phyloP scores from a whole-genome alignment of 2,888 invertebrate genomes.

The Ormyrus labotus region DNA sequence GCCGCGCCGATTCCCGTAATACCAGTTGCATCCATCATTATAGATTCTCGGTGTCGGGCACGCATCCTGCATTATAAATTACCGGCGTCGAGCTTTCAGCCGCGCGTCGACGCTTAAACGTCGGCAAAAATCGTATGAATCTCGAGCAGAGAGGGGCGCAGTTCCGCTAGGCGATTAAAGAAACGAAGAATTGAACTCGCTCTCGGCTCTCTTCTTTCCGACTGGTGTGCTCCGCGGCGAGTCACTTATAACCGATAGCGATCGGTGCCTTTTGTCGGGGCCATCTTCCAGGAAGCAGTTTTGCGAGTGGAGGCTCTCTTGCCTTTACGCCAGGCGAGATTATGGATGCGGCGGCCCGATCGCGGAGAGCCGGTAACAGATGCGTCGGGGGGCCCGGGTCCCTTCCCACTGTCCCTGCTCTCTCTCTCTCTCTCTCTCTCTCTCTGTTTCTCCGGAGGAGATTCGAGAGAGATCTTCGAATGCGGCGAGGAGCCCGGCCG shows the following conservation, averaged over 20 bases:
- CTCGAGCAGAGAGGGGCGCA: no score
- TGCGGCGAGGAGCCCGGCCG: not conserved
- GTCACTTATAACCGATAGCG: not conserved
- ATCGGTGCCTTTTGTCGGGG: not conserved
- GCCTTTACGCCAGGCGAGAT: slow-evolving; percentile 8
- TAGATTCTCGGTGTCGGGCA: no score
- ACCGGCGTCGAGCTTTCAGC: no score
- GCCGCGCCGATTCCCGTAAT: slow-evolving; percentile 1
- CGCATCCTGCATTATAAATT: no score
- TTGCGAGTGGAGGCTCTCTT: not conserved
- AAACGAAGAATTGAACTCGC: no score
- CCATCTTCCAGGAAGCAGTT: slow-evolving; percentile 28
- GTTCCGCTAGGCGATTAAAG: no score
- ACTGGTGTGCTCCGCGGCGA: no score
- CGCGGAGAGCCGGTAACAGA: slow-evolving; percentile 1
- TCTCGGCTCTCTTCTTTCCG: no score
- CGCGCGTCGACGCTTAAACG: no score
- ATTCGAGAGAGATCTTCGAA: not conserved
- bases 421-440: not conserved
- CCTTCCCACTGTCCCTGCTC: not conserved
- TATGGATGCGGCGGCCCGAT: not conserved
- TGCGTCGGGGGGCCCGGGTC: not conserved
- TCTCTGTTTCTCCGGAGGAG: not conserved
- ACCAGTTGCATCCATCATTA: slow-evolving; percentile 15
- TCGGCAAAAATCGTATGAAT: no score